A percentile compares a stretch with the other conserved stretches of the same genome.
phyloP scores from a whole-genome alignment of 2,113 vertebrate species.

The Formicarius rufipectus region DNA sequence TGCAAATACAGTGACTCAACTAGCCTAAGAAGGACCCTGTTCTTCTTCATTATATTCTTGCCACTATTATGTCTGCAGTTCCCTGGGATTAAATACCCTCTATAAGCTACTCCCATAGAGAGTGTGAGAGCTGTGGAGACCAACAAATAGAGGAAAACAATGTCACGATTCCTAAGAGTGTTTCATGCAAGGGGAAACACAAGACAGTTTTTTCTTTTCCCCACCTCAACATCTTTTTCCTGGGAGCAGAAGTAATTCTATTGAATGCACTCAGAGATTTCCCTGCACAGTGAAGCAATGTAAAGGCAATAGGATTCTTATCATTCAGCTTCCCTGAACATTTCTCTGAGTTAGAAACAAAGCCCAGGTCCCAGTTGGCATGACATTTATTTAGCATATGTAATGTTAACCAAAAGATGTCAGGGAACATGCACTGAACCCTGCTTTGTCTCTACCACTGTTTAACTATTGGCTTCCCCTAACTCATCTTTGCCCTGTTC shows the following conservation, averaged over 20 bases:
- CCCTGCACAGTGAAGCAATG: background rate
- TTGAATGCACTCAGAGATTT: background rate
- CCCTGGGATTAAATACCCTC: background rate
- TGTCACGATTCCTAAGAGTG: background rate
- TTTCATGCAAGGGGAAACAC: background rate
- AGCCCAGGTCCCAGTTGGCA: background rate
- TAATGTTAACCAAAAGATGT: constrained; percentile 3
- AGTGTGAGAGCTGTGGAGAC: background rate
- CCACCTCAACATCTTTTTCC: background rate
- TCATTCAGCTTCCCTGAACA: background rate
- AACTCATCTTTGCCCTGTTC: background rate
- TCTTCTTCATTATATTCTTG: background rate
- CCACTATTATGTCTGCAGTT: background rate
- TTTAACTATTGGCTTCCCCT: background rate
- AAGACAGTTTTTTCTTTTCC: background rate
- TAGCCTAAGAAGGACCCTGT: background rate
- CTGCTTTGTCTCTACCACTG: background rate
- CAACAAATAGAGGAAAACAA: background rate
- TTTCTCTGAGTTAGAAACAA: background rate
- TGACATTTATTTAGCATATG: constrained; percentile 44
- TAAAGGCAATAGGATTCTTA: background rate
- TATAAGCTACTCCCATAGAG: background rate
- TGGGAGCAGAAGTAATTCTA: background rate
- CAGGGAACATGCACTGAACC: background rate
- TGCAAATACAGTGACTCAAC: background rate